Percentiles rank a stretch among this genome's conserved stretches.
Conservation (phyloP, 2,797 vertebrate genomes). For the Meda fulgida region DNA sequence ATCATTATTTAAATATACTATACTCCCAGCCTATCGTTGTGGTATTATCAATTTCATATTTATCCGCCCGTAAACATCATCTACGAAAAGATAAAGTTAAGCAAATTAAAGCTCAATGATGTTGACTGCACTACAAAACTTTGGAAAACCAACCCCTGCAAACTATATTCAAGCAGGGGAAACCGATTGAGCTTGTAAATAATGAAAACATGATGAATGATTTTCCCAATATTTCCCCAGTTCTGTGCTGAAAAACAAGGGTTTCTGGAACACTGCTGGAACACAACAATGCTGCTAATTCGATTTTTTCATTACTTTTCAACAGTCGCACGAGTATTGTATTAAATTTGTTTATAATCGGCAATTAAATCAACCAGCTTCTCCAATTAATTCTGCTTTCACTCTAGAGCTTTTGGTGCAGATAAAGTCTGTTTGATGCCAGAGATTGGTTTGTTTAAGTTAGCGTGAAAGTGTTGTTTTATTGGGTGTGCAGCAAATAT, state of each 20-base stretch:
- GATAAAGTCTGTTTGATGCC: background rate
- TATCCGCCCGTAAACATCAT: background rate
- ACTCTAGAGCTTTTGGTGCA: background rate
- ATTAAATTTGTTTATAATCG: background rate
- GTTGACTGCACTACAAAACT: background rate
- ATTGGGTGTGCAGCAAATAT: background rate
- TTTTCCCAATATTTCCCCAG: slow-evolving; percentile 31
- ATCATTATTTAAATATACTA: background rate
- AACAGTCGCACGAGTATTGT: background rate
- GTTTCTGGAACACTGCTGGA: slow-evolving; percentile 24
- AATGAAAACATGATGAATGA: slow-evolving; percentile 40
- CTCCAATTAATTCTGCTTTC: background rate
- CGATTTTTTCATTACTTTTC: slow-evolving; percentile 1
- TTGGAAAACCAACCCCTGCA: background rate
- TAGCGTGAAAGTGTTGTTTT: background rate
- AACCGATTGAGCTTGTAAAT: slow-evolving; percentile 30
- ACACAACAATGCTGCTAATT: too few species aligned
- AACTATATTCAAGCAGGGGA: slow-evolving; percentile 31
- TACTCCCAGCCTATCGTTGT: background rate
- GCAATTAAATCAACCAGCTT: slow-evolving; percentile 23
- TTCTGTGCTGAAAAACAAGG: slow-evolving; percentile 11
- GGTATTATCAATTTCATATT: background rate
- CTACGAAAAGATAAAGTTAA: background rate
- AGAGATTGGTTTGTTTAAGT: background rate
- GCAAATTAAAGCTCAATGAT: slow-evolving; percentile 1